A percentile compares a stretch with the other conserved stretches of the same genome.
These are phyloP conservation scores for Alethe castanea DNA, from an alignment of 2,113 vertebrate genomes.

Conservation along the genomic window DNA sequence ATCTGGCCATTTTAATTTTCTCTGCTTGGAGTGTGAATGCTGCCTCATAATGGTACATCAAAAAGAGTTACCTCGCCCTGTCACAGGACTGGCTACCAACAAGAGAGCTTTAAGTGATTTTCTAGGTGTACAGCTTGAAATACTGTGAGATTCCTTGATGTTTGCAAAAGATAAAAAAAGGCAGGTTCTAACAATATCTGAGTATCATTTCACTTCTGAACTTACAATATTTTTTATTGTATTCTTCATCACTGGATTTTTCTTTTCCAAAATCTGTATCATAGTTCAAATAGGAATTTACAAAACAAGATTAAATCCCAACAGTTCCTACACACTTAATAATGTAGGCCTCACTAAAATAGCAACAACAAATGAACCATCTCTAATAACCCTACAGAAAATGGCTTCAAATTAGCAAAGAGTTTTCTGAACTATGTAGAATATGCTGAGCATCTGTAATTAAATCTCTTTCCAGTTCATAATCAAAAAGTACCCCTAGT, in stretches of 20 bases:
- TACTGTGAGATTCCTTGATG: not conserved
- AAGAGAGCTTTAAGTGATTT: not conserved
- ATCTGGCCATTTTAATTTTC: not conserved
- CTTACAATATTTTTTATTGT: not conserved
- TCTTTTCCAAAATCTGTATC: not conserved
- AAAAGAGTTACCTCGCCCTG: not conserved
- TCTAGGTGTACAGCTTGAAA: not conserved
- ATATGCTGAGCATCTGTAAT: not conserved
- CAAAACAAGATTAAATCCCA: not conserved
- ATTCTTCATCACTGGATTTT: not conserved
- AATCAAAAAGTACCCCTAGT: not conserved
- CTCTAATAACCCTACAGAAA: not conserved
- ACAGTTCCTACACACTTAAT: not conserved
- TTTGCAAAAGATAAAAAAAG: not conserved
- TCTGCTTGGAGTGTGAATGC: not conserved
- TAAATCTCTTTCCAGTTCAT: not conserved
- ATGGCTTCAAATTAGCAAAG: not conserved
- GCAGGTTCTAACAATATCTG: accelerated
- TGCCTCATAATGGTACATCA: not conserved
- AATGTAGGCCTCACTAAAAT: not conserved
- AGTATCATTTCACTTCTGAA: not conserved
- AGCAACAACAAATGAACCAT: not conserved
- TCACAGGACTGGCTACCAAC: not conserved
- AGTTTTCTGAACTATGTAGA: not conserved
- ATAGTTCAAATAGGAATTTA: not conserved